Conservation (phyloP, 2,888 invertebrate species). For the Troides helena region DNA sequence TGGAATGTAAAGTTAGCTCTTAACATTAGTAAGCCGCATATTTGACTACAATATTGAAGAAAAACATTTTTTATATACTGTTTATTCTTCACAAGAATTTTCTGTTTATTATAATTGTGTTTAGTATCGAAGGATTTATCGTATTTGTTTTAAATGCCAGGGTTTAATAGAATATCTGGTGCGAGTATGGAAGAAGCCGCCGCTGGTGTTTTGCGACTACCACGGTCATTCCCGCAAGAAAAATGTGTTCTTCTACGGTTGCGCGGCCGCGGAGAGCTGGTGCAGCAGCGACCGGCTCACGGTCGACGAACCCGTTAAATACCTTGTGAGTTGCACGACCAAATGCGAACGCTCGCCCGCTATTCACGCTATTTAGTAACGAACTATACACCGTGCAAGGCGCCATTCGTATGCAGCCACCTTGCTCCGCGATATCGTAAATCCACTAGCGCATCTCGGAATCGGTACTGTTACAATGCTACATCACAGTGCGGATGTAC, state of each 20-base stretch:
- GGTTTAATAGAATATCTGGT: conserved; percentile 83
- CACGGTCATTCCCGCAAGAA: conserved; percentile 92
- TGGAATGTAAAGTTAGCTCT: too few relatives aligned
- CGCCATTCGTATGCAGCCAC: conserved; percentile 22
- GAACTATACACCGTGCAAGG: conserved; percentile 14
- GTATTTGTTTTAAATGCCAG: conserved; percentile 45
- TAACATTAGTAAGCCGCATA: too few relatives aligned
- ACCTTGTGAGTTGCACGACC: conserved; percentile 70
- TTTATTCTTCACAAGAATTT: too few relatives aligned
- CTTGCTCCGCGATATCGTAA: conserved; percentile 20
- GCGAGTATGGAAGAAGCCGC: conserved; percentile 80
- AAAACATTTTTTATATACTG: too few relatives aligned
- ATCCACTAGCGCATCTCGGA: conserved; percentile 23
- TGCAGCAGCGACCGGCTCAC: conserved; percentile 80
- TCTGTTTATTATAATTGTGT: too few relatives aligned
- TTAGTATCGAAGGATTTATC: too few relatives aligned
- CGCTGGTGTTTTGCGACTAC: conserved; percentile 86
- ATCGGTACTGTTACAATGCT: conserved; percentile 16
- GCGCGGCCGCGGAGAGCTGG: conserved; percentile 86
- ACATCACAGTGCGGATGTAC: background rate
- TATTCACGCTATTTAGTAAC: conserved; percentile 22
- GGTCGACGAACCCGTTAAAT: conserved; percentile 80
- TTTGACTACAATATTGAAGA: too few relatives aligned
- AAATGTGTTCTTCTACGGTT: conserved; percentile 92
- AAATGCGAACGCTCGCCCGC: conserved; percentile 15